phyloP scores from a whole-genome alignment of 2,888 invertebrate genomes.

The Sycophila texana region DNA sequence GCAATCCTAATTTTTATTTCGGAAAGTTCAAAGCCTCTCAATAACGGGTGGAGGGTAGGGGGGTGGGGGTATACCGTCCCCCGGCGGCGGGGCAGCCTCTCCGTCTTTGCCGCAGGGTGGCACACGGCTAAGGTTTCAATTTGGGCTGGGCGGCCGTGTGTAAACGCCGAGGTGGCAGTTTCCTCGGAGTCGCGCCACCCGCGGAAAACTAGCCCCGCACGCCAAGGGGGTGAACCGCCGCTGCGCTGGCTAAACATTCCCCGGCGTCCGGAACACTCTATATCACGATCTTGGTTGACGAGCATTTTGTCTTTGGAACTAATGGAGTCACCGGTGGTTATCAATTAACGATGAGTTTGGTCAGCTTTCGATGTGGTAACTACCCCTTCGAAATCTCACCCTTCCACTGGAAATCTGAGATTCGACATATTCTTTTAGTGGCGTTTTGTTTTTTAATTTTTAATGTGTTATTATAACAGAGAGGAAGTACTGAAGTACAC shows the following conservation, averaged over 20 bases:
- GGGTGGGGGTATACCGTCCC: not conserved
- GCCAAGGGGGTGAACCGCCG: not conserved
- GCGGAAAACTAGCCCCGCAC: slow-evolving; percentile 46
- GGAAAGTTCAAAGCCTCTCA: slow-evolving; percentile 10
- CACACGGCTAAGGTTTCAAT: slow-evolving; percentile 56
- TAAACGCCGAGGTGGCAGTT: slow-evolving; percentile 58
- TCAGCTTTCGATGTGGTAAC: not conserved
- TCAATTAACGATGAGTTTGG: slow-evolving; percentile 31
- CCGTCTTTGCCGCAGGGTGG: slow-evolving; percentile 18
- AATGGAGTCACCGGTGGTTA: slow-evolving; percentile 44
- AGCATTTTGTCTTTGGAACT: slow-evolving; percentile 51
- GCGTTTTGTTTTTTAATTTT: no score
- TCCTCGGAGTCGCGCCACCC: slow-evolving; percentile 49
- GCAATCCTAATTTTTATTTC: slow-evolving; percentile 46
- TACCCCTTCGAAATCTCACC: not conserved
- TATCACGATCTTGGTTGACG: slow-evolving; percentile 53
- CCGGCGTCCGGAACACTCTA: slow-evolving; percentile 25
- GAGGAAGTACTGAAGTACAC: no score
- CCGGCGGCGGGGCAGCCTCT: slow-evolving; percentile 6
- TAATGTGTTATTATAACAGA: no score
- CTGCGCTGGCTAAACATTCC: slow-evolving; percentile 42
- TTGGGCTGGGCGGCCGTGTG: slow-evolving; percentile 49
- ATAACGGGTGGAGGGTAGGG: not conserved
- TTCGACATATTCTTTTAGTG: no score
- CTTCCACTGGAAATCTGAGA: no score